These are phyloP conservation scores for Cephus cinctus DNA, from an alignment of 1,140 invertebrate species.

Conservation along the genomic window DNA sequence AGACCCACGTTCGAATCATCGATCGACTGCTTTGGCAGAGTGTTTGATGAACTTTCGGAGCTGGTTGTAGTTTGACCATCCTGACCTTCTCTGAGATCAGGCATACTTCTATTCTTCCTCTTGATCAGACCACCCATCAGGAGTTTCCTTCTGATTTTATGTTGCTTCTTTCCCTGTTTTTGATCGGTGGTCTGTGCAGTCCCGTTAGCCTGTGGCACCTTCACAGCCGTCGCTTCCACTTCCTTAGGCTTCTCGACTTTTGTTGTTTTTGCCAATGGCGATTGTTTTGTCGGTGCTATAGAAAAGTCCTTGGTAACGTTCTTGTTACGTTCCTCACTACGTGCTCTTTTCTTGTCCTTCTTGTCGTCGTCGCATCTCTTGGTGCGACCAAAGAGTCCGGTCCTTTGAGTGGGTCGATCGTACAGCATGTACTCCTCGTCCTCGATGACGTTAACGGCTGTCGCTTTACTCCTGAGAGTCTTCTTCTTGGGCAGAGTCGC, in stretches of 20 bases:
- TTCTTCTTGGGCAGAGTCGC: constrained; percentile 89
- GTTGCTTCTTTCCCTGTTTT: constrained; percentile 83
- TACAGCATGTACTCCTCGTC: constrained; percentile 69
- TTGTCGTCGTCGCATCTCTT: constrained; percentile 72
- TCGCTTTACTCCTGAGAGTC: constrained; percentile 63
- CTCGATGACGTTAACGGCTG: constrained; percentile 63
- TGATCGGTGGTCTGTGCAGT: constrained; percentile 52
- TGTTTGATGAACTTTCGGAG: constrained; percentile 50
- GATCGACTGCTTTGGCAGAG: constrained; percentile 60
- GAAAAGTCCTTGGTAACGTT: constrained; percentile 67
- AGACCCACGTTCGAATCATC: constrained; percentile 74
- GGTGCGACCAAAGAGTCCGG: constrained; percentile 64
- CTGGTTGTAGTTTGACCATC: constrained; percentile 44
- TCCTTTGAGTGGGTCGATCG: constrained; percentile 65
- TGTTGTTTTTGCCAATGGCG: constrained; percentile 56
- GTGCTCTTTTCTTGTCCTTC: constrained; percentile 74
- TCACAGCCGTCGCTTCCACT: constrained; percentile 29
- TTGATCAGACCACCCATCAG: constrained; percentile 86
- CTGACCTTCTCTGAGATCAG: constrained; percentile 79
- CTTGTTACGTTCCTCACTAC: constrained; percentile 80
- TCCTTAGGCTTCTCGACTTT: constrained; percentile 62
- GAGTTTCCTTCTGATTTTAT: constrained; percentile 84
- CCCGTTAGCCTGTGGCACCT: constrained; percentile 18
- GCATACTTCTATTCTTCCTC: constrained; percentile 88
- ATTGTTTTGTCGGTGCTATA: constrained; percentile 59